These are phyloP conservation scores for Agrochola lota DNA, from an alignment of 2,888 invertebrate species.

Conservation along the genomic window DNA sequence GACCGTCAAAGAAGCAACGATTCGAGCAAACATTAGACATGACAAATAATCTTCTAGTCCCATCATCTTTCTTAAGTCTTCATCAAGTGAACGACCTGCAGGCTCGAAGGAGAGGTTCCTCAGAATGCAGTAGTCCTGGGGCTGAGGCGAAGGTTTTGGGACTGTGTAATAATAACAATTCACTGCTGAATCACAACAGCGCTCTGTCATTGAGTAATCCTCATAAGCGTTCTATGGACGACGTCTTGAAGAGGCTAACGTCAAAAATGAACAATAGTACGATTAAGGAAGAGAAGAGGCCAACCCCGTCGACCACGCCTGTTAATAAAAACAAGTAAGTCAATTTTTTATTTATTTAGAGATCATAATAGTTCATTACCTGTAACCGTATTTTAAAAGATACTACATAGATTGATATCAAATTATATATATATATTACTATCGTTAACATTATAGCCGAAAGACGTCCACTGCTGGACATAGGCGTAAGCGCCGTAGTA, in stretches of 20 bases:
- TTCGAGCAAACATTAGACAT: constrained; percentile 91
- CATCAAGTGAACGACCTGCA: constrained; percentile 90
- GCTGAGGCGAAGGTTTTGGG: constrained; percentile 92
- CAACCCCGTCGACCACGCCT: constrained; percentile 93
- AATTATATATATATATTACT: background rate
- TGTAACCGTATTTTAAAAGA: background rate
- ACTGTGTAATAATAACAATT: constrained; percentile 92
- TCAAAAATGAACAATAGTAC: constrained; percentile 96
- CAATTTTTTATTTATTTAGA: background rate
- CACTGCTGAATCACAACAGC: constrained; percentile 91
- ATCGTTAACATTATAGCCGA: background rate
- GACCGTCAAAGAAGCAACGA: constrained; percentile 91
- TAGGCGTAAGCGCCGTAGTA: too few species aligned
- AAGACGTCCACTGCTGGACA: background rate
- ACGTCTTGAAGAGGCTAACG: constrained; percentile 96
- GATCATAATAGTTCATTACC: too few species aligned
- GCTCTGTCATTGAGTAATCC: constrained; percentile 88
- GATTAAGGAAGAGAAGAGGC: constrained; percentile 93
- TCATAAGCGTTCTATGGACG: constrained; percentile 96
- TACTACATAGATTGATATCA: background rate
- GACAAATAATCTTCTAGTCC: constrained; percentile 91
- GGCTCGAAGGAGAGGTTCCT: constrained; percentile 89
- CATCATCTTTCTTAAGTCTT: constrained; percentile 89
- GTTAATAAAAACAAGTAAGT: constrained; percentile 90
- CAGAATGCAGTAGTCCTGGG: constrained; percentile 94